Base-by-base conservation (phyloP, 2,797 vertebrate genomes). In the Tokudaia muenninki region DNA sequence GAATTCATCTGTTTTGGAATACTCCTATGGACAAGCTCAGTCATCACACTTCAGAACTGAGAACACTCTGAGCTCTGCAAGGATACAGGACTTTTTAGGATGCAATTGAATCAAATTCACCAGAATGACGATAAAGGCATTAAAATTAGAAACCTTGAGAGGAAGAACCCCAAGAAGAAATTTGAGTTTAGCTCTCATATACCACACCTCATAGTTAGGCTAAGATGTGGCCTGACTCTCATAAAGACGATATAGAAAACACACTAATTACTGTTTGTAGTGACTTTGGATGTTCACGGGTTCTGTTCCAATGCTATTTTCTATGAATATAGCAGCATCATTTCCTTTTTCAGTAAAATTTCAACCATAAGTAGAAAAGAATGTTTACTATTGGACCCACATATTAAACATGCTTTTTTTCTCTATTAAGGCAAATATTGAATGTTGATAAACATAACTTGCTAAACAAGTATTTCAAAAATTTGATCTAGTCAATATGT, bases 11-110 rank as follows among this genome's bases (percentile, higher is more conserved):
- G 17, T 21, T 80, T 26, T 0, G 63, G 96, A 92, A 6, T 80
- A 67, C 34, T 86, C 55, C 87, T 13, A 26, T 93, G 89, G 84
- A 74, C 21, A 13, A 90, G 1, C 92, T 94, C 94, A 41, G 75
- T 72, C 74, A 89, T 84, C 97, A 21, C 92, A 97, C 74, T 57
- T 94, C 63, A 97, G 41, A 88, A 47, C 37, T 88, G 17, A 83
- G 50, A 94, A 19, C 78, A 95, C 16, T 50, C 22, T 41, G 63
- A 75, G 55, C 52, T 95, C 44, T 82, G 8, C 63, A 13, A 84
- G n/a, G 4, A 61, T 19, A 74, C 63, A 67, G 6, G n/a, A 52
- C 24, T 50, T 92, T 80, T 90, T 11, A n/a, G 81, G 67, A 80
- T 88, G 12, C 57, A 17, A 81, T 57, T 92, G 61, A 79, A 92